These are phyloP conservation scores for Strigamia crassipes DNA, from an alignment of 2,888 invertebrate genomes.

Conservation along the genomic window DNA sequence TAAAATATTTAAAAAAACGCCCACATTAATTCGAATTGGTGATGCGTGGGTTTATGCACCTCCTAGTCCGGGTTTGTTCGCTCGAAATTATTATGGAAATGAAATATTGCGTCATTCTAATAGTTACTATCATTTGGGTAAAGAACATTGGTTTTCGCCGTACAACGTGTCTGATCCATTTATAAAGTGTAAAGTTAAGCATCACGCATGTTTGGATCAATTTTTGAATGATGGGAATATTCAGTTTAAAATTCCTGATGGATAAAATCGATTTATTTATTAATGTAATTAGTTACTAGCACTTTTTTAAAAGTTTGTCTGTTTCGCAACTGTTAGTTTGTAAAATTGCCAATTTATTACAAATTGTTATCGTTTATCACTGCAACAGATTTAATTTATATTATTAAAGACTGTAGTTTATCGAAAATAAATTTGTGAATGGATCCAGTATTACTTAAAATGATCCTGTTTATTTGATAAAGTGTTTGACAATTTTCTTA, in stretches of 20 bases:
- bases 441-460: too few species aligned
- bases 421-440: too few species aligned
- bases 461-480: too few species aligned
- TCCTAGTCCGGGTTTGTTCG: constrained; percentile 56
- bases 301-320: too few species aligned
- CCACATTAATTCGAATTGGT: constrained; percentile 54
- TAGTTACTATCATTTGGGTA: constrained; percentile 56
- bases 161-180: constrained; percentile 52
- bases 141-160: constrained; percentile 49
- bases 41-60: constrained; percentile 54
- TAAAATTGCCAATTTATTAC: too few species aligned
- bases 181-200: constrained; percentile 52
- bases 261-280: too few species aligned
- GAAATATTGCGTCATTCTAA: constrained; percentile 56
- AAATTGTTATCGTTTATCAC: too few species aligned
- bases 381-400: too few species aligned
- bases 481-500: too few species aligned
- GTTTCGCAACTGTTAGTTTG: too few species aligned
- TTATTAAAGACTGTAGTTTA: too few species aligned
- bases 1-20: constrained; percentile 52
- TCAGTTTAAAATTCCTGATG: constrained; percentile 43
- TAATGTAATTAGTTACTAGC: too few species aligned
- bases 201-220: constrained; percentile 56
- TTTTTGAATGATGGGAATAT: constrained; percentile 55
- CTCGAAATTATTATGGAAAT: constrained; percentile 55